phyloP scores from a whole-genome alignment of 2,888 invertebrate species.

The Pseudococcus viburni region DNA sequence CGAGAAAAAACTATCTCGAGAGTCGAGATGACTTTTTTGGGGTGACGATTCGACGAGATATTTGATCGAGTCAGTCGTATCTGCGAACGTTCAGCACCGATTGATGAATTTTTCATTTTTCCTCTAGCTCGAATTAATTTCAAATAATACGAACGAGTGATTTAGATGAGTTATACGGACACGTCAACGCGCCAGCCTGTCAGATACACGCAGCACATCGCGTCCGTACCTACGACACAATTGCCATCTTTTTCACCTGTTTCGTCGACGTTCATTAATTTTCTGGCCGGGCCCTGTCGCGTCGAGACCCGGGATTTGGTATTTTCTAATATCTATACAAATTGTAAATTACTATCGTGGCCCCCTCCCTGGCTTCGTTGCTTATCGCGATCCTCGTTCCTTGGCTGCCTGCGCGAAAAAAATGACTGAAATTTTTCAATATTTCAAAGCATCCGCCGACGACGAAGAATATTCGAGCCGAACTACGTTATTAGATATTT shows the following conservation, averaged over 20 bases:
- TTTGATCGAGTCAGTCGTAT: no score
- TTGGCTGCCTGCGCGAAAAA: not conserved
- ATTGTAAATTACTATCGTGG: not conserved
- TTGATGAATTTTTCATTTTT: slow-evolving; percentile 21
- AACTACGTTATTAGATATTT: not conserved
- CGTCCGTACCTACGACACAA: not conserved
- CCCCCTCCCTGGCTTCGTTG: not conserved
- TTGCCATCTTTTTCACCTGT: slow-evolving; percentile 25
- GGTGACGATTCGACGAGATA: no score
- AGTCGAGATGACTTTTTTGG: no score
- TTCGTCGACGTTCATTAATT: slow-evolving; percentile 24
- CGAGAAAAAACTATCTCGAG: no score
- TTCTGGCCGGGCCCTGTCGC: not conserved
- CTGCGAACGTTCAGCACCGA: not conserved
- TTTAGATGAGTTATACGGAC: slow-evolving; percentile 11
- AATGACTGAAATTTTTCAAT: slow-evolving; percentile 11
- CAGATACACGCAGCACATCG: not conserved
- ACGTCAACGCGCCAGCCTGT: not conserved
- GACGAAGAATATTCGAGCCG: not conserved
- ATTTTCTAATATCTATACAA: slow-evolving; percentile 11
- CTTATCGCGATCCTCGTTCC: not conserved
- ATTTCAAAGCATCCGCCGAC: not conserved
- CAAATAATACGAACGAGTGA: slow-evolving; percentile 2
- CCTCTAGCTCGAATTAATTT: not conserved
- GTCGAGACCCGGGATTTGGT: not conserved